Base-by-base conservation (phyloP, 2,113 vertebrate species). In the Lethenteron reissneri region DNA sequence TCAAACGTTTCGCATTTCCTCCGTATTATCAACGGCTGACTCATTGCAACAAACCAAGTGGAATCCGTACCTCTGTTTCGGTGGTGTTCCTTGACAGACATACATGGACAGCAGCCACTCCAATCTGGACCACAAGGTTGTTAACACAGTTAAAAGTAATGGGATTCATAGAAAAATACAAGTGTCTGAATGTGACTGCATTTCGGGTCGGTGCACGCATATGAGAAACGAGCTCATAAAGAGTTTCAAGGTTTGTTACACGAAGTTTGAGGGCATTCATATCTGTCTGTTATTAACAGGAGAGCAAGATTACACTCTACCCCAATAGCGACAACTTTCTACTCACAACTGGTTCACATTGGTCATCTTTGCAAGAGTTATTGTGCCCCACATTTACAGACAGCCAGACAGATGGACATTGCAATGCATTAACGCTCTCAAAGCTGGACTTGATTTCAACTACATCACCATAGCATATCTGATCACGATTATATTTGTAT, bases 21-120 rank as follows among this genome's bases (percentile, higher is more conserved):
- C 4, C 4, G 17, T n/a, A 41, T 11, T 12, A 12, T 17, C 2
- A 8, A 13, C 17, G 58, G 8, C 13, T 13, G 8, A 11, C 19
- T 8, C 12, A 21, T 9, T 13, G 41, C n/a, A 13, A 19, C 12
- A 2, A 64, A 56, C 21, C 10, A 12, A 12, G 10, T 58, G 10
- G 62, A 17, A 14, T 70, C 10, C 81, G 86, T 78, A 95, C 94
- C 76, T 99, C 90, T 56, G 84, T 81, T 76, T 99, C 92, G 71
- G 88, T 90, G 68, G 86, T 83, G 10, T 85, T 87, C 17, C 82
- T 85, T 56, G 92, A 88, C 79, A 99, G 84, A 75, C 85, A 92
- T 77, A 87, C 74, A 73, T 92, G 92, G 12, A 77, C 88, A 70
- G 89, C 90, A 81, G 81, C 85, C 81, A 99, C 95, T 75, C 94